These are phyloP conservation scores for Manis pentadactyla DNA, from an alignment of 2,797 vertebrate genomes.

Conservation along the genomic window DNA sequence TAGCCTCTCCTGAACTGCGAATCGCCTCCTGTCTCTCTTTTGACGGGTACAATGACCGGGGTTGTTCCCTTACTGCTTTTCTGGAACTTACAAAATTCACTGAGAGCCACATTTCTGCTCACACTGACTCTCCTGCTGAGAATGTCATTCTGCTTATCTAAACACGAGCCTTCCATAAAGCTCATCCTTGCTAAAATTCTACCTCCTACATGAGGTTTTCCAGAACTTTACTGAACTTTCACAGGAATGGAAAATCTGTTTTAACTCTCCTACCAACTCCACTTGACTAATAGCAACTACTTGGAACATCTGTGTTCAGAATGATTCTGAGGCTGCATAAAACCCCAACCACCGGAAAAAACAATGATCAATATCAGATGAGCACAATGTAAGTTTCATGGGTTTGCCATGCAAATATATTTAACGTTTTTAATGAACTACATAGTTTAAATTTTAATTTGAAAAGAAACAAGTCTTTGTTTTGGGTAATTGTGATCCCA, in stretches of 20 bases:
- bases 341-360: background rate
- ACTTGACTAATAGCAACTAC: background rate
- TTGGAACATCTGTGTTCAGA: background rate
- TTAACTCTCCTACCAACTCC: background rate
- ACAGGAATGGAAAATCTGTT: background rate
- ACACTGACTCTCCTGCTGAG: background rate
- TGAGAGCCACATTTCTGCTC: background rate
- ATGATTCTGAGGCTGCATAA: background rate
- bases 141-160: background rate
- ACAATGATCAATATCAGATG: background rate
- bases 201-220: background rate
- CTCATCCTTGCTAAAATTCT: background rate
- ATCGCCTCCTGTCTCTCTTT: too few species aligned
- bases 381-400: background rate
- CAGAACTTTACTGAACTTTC: background rate
- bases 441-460: background rate
- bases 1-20: rapidly evolving
- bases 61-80: background rate
- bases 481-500: background rate
- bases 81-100: background rate
- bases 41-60: too few species aligned
- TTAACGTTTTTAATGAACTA: background rate
- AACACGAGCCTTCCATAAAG: background rate
- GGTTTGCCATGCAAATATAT: background rate
- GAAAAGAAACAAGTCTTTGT: background rate